Conservation (phyloP, 2,888 invertebrate species). For the Tryphoninae sp. region DNA sequence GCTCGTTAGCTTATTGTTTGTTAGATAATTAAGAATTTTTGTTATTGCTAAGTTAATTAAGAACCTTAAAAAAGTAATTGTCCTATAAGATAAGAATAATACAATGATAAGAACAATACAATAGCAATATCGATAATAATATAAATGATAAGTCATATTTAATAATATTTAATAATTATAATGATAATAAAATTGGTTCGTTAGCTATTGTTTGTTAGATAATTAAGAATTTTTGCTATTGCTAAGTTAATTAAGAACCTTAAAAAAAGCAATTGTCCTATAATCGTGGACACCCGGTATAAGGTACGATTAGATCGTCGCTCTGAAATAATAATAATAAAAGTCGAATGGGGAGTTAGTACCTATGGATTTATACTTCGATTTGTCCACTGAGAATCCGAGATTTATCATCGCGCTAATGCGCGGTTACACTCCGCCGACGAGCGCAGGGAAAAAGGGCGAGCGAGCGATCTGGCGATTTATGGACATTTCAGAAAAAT, state of each 20-base stretch:
- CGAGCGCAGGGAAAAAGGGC: conserved; percentile 25
- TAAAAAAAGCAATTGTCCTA: background rate
- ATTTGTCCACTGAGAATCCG: conserved; percentile 58
- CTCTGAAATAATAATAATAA: conserved; percentile 29
- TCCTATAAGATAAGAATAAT: no score
- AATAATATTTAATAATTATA: background rate
- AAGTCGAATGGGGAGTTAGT: conserved; percentile 33
- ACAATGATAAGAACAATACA: no score
- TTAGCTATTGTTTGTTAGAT: background rate
- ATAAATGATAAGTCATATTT: no score
- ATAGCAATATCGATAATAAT: no score
- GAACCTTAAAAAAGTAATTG: no score
- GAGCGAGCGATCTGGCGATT: conserved; percentile 51
- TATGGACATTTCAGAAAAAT: conserved; percentile 62
- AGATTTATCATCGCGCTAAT: conserved; percentile 62
- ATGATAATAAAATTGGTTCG: background rate
- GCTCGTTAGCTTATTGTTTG: no score
- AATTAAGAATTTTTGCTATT: no score
- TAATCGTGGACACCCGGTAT: conserved; percentile 1
- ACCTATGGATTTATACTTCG: conserved; percentile 54
- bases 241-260: background rate
- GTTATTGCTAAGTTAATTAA: no score
- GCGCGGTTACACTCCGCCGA: conserved; percentile 53
- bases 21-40: no score
- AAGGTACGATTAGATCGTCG: background rate